Percentiles rank a stretch among this genome's conserved stretches.
Evolutionary conservation across 2,888 invertebrate genomes (phyloP).

Genomic region (Baronia brevicornis): DNA sequence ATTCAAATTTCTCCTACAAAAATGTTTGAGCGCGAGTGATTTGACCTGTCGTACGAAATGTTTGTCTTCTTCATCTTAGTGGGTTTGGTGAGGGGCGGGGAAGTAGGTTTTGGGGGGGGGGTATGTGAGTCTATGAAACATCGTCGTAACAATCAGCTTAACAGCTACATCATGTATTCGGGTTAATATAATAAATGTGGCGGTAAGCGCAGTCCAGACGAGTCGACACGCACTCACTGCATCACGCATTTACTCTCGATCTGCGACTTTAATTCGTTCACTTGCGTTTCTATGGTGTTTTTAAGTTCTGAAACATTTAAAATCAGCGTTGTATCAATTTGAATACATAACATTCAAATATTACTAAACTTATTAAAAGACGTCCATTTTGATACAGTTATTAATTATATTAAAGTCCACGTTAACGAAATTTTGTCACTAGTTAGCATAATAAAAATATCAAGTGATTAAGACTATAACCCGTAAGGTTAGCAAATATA

Average conservation of each 20-base stretch:
- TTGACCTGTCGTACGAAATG: slow-evolving; percentile 40
- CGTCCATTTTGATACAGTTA: no score
- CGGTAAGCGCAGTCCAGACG: slow-evolving; percentile 18
- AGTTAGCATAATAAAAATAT: no score
- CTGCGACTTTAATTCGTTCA: slow-evolving; percentile 96
- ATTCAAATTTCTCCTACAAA: slow-evolving; percentile 58
- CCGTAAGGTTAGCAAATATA: no score
- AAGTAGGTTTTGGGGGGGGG: slow-evolving; percentile 37
- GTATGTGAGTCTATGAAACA: slow-evolving; percentile 15
- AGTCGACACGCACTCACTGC: slow-evolving; percentile 83
- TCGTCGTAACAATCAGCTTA: slow-evolving; percentile 58
- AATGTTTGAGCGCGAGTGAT: slow-evolving; percentile 62
- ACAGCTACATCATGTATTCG: slow-evolving; percentile 73
- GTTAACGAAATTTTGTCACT: not conserved
- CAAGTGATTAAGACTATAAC: no score
- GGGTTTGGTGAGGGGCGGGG: slow-evolving; percentile 26
- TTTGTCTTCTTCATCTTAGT: slow-evolving; percentile 26
- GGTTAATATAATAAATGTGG: slow-evolving; percentile 32
- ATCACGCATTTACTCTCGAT: slow-evolving; percentile 97
- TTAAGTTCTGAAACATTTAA: slow-evolving; percentile 97
- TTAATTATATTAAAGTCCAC: no score
- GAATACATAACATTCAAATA: no score
- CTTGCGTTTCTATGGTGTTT: slow-evolving; percentile 97
- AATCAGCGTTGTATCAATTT: no score
- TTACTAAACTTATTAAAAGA: no score